These are phyloP conservation scores for Pantherophis vulpinus DNA, from an alignment of 2,797 vertebrate species.

Conservation along the genomic window DNA sequence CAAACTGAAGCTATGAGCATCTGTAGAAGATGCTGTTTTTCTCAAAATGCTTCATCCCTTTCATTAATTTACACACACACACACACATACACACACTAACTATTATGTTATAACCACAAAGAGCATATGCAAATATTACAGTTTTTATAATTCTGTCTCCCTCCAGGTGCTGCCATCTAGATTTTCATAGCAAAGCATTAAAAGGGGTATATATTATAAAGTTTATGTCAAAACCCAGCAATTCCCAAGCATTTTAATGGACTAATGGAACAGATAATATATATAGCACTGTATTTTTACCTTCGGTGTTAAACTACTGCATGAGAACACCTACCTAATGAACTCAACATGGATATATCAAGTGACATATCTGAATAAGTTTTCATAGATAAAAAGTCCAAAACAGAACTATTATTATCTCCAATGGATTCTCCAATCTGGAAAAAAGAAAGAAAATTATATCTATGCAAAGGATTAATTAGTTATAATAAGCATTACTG, in stretches of 20 bases:
- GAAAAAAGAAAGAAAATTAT: constrained; percentile 14
- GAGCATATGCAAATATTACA: background rate
- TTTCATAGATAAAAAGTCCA: constrained; percentile 93
- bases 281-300: background rate
- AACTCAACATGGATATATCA: constrained; percentile 90
- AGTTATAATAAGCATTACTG: background rate
- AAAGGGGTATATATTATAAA: background rate
- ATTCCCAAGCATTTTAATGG: background rate
- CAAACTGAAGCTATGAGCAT: background rate
- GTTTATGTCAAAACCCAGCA: background rate
- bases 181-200: background rate
- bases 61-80: background rate
- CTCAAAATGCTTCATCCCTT: background rate
- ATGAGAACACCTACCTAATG: constrained; percentile 77
- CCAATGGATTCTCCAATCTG: constrained; percentile 80
- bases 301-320: background rate
- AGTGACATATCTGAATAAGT: constrained; percentile 90
- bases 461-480: background rate
- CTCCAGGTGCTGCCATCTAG: background rate
- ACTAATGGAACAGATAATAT: background rate
- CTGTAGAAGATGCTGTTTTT: background rate
- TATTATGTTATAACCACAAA: background rate
- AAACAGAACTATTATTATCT: constrained; percentile 79
- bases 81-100: background rate
- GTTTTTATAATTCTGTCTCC: background rate